These are phyloP conservation scores for Poeciliopsis retropinna DNA, from an alignment of 2,113 vertebrate genomes.

Conservation along the genomic window DNA sequence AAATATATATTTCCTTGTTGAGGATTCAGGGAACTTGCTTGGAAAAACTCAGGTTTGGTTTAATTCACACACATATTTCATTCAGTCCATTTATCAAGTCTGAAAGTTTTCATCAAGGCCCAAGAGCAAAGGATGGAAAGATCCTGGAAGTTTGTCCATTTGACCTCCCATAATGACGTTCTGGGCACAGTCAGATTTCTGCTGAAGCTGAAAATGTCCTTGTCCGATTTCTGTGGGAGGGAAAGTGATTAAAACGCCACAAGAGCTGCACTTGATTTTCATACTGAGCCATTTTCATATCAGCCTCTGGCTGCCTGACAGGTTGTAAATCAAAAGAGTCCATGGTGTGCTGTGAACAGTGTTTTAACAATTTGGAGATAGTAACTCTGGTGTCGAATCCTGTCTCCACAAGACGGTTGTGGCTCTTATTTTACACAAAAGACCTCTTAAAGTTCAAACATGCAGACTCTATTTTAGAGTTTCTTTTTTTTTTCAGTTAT, in stretches of 20 bases:
- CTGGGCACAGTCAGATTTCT: too few relatives aligned
- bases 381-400: neutral
- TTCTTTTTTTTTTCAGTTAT: neutral
- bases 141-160: neutral
- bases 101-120: constrained; percentile 31
- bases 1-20: neutral
- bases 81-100: constrained; percentile 34
- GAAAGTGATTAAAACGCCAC: constrained; percentile 6
- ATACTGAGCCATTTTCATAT: constrained; percentile 24
- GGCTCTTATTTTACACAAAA: neutral
- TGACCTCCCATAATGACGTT: neutral
- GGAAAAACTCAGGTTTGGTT: constrained; percentile 22
- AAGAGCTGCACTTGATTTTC: constrained; percentile 18
- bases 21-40: constrained; percentile 4
- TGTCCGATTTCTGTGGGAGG: neutral
- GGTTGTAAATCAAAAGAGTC: constrained; percentile 19
- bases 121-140: constrained; percentile 29
- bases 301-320: constrained; percentile 2
- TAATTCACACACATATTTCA: too few relatives aligned
- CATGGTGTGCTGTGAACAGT: neutral
- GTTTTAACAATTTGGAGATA: constrained; percentile 4
- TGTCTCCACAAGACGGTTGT: neutral
- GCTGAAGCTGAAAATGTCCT: neutral
- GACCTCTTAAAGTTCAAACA: neutral
- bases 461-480: neutral